A percentile compares a stretch with the other conserved stretches of the same genome.
These are phyloP conservation scores for Sebastes matsubarae DNA, from an alignment of 2,797 vertebrate genomes.

Conservation along the genomic window DNA sequence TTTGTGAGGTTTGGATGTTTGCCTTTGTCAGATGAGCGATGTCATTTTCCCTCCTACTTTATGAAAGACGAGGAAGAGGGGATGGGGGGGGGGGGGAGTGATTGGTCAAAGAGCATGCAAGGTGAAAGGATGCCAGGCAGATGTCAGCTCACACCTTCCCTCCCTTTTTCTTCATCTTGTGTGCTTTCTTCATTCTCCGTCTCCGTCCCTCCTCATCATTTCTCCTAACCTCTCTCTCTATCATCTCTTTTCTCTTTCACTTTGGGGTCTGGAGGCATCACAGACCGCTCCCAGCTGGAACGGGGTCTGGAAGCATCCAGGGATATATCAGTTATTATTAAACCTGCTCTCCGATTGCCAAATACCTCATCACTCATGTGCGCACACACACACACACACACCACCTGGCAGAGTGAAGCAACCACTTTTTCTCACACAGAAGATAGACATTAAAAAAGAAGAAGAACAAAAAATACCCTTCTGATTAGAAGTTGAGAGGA, in stretches of 20 bases:
- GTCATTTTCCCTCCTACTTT: slow-evolving; percentile 66
- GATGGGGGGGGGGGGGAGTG: slow-evolving; percentile 6
- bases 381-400: slow-evolving; percentile 8
- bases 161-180: slow-evolving; percentile 56
- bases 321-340: slow-evolving; percentile 79
- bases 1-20: slow-evolving; percentile 68
- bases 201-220: slow-evolving; percentile 52
- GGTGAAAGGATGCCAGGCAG: slow-evolving; percentile 76
- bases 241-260: slow-evolving; percentile 47
- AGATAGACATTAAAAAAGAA: slow-evolving; percentile 59
- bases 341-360: slow-evolving; percentile 71
- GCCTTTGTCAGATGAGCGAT: slow-evolving; percentile 71
- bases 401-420: slow-evolving; percentile 70
- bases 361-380: slow-evolving; percentile 76
- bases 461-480: slow-evolving; percentile 63
- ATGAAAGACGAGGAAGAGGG: slow-evolving; percentile 49
- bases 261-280: slow-evolving; percentile 63
- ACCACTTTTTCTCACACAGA: slow-evolving; percentile 62
- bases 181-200: slow-evolving; percentile 38
- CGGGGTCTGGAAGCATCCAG: slow-evolving; percentile 62
- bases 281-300: slow-evolving; percentile 74
- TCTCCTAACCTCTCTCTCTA: slow-evolving; percentile 28
- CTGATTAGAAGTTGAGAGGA: slow-evolving; percentile 73
- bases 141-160: slow-evolving; percentile 74
- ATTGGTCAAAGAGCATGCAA: slow-evolving; percentile 72